Conservation (phyloP, 2,888 invertebrate genomes). For the Synergus gifuensis region DNA sequence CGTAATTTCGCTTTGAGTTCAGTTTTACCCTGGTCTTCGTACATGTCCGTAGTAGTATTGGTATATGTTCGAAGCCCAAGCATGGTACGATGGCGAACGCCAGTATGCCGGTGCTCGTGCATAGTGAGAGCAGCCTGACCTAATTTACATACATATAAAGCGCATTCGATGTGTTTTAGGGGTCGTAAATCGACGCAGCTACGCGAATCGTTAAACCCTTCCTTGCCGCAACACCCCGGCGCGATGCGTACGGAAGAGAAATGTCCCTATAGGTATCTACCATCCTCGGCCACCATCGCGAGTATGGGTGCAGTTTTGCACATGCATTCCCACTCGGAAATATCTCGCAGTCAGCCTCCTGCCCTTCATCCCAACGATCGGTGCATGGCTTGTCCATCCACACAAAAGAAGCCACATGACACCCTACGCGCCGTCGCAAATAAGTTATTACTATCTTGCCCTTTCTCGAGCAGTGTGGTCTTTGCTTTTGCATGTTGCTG, state of each 20-base stretch:
- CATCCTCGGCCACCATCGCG: slow-evolving; percentile 48
- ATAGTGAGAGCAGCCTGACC: slow-evolving; percentile 72
- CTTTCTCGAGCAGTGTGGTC: background rate
- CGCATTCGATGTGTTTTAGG: slow-evolving; percentile 78
- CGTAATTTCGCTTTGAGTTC: slow-evolving; percentile 68
- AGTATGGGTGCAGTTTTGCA: slow-evolving; percentile 49
- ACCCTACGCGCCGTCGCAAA: slow-evolving; percentile 35
- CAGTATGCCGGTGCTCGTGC: slow-evolving; percentile 56
- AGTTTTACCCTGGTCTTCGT: slow-evolving; percentile 62
- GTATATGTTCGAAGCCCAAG: slow-evolving; percentile 50
- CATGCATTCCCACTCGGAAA: slow-evolving; percentile 23
- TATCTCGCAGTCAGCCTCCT: slow-evolving; percentile 16
- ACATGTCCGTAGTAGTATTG: slow-evolving; percentile 43
- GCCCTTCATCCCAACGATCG: background rate
- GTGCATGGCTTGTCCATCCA: background rate
- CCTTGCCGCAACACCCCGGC: slow-evolving; percentile 73
- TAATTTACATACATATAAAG: slow-evolving; percentile 78
- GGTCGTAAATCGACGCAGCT: slow-evolving; percentile 77
- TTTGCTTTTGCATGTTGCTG: background rate
- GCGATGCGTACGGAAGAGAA: slow-evolving; percentile 68
- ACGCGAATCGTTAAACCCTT: slow-evolving; percentile 78
- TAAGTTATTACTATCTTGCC: slow-evolving; percentile 46
- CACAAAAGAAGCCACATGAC: background rate
- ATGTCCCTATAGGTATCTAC: slow-evolving; percentile 57
- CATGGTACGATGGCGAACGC: slow-evolving; percentile 52